phyloP scores from a whole-genome alignment of 2,113 vertebrate genomes.

The Lontra canadensis region DNA sequence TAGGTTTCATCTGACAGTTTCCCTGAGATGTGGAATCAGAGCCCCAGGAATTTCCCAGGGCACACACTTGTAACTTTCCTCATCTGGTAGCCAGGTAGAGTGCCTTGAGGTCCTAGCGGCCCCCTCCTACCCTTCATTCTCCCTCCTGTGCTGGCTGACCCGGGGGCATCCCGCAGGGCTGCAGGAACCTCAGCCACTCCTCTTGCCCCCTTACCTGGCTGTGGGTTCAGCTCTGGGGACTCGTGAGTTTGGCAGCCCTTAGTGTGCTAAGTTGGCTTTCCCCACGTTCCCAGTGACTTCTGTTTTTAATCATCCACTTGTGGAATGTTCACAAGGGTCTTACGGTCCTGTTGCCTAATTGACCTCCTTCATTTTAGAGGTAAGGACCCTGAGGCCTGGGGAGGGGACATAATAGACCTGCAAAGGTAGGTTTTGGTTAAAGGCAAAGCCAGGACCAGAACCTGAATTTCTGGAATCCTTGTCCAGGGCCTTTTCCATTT shows the following conservation, averaged over 20 bases:
- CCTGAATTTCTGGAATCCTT: neutral
- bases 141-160: neutral
- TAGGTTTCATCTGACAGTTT: neutral
- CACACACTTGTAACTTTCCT: neutral
- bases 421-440: neutral
- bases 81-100: neutral
- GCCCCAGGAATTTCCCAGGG: neutral
- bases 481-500: neutral
- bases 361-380: neutral
- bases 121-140: neutral
- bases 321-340: neutral
- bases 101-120: neutral
- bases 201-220: neutral
- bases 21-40: neutral
- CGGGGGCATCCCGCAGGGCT: neutral
- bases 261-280: neutral
- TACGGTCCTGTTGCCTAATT: neutral
- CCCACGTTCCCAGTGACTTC: neutral
- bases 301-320: neutral
- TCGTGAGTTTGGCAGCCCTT: neutral
- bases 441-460: neutral
- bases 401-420: too few relatives aligned
- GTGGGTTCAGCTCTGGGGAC: neutral
- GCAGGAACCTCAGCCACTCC: fast-evolving
- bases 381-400: neutral